Percentiles rank a stretch among this genome's conserved stretches.
Conservation (phyloP, 2,888 invertebrate genomes). For the Hydrotaea diabolus region DNA sequence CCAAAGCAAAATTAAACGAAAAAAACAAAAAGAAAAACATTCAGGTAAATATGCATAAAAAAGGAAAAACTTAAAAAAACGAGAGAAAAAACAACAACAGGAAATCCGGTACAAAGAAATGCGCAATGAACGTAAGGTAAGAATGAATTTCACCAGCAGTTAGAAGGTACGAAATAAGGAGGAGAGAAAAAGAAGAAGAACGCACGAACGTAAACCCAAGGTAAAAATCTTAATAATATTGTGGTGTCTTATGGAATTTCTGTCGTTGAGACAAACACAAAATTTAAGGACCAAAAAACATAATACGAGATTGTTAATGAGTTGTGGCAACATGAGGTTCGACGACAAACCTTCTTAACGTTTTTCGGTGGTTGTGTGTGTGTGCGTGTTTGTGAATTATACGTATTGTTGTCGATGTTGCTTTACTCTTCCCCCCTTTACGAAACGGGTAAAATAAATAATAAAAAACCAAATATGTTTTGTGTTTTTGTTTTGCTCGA, state of each 20-base stretch:
- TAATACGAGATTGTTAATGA: conserved; percentile 44
- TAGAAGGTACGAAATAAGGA: conserved; percentile 58
- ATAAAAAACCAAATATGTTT: conserved; percentile 35
- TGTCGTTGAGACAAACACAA: conserved; percentile 55
- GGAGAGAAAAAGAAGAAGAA: background rate
- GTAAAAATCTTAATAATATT: conserved; percentile 66
- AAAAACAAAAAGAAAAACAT: background rate
- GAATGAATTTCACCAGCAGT: conserved; percentile 23
- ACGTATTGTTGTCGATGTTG: conserved; percentile 44
- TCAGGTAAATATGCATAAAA: conserved; percentile 21
- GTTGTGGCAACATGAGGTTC: conserved; percentile 51
- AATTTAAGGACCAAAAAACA: background rate
- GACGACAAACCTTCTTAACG: conserved; percentile 53
- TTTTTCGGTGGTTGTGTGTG: conserved; percentile 57
- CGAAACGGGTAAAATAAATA: conserved; percentile 15
- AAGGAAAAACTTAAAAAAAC: background rate
- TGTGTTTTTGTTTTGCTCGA: background rate
- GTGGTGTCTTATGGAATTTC: conserved; percentile 48
- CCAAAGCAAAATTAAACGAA: conserved; percentile 12
- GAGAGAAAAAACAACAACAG: conserved; percentile 12
- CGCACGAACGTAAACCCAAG: conserved; percentile 1
- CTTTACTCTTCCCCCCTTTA: conserved; percentile 31
- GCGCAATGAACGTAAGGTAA: background rate
- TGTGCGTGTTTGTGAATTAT: background rate
- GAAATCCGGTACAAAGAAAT: conserved; percentile 1